Evolutionary conservation across 30 jellyfish, hydroid and myxozoan species (phyloP).

Genomic region (Pseudorhiza aurosa): DNA sequence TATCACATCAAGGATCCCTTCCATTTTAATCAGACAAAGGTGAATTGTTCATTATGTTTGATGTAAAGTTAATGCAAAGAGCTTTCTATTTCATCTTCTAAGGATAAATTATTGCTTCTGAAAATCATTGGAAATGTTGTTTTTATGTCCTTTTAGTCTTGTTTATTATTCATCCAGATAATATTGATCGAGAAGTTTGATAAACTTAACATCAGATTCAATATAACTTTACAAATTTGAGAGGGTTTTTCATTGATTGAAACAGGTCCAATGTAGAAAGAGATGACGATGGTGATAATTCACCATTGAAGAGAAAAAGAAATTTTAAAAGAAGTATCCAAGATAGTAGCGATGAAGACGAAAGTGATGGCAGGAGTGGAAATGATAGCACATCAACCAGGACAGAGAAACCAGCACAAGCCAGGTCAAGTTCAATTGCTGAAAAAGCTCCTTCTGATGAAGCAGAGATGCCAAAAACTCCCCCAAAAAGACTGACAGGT

Average conservation of each 20-base stretch:
- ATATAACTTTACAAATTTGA: not conserved
- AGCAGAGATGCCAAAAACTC: slow-evolving; percentile 24
- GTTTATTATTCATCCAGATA: too few species aligned
- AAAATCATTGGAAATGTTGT: too few species aligned
- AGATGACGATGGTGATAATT: slow-evolving; percentile 32
- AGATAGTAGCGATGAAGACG: slow-evolving; percentile 83
- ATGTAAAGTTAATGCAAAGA: not conserved
- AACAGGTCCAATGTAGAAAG: not conserved
- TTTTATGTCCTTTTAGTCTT: too few species aligned
- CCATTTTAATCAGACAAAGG: not conserved
- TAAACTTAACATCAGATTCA: not conserved
- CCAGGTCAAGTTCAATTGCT: not conserved
- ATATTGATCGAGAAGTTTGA: too few species aligned
- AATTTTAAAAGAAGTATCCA: slow-evolving; percentile 65
- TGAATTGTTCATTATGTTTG: not conserved
- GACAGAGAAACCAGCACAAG: not conserved
- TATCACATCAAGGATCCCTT: not conserved
- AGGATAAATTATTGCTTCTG: too few species aligned
- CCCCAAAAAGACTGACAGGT: slow-evolving; percentile 74
- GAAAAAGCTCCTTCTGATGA: not conserved
- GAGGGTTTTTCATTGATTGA: too few species aligned
- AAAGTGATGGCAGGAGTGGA: not conserved
- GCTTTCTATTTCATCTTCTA: too few species aligned
- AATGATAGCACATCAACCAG: not conserved
- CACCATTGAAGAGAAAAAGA: slow-evolving; percentile 51